These are phyloP conservation scores for Euleptes europaea DNA, from an alignment of 2,113 vertebrate species.

Conservation along the genomic window DNA sequence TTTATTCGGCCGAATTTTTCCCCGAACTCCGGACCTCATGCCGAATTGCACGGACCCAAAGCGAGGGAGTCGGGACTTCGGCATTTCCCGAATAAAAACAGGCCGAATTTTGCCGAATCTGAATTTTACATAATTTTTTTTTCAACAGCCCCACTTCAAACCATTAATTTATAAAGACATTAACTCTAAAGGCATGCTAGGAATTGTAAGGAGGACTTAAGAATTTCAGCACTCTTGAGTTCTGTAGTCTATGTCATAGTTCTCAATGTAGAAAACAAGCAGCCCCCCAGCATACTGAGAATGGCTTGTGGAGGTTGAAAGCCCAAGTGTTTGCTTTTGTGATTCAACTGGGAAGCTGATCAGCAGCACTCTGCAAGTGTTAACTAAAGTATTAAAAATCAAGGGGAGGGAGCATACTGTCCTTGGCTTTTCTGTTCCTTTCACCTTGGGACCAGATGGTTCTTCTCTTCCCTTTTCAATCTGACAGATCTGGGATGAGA, in stretches of 20 bases:
- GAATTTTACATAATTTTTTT: too few relatives aligned
- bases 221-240: conserved; percentile 35
- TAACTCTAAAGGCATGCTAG: conserved; percentile 3
- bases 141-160: too few relatives aligned
- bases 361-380: neutral
- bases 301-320: neutral
- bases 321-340: neutral
- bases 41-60: too few relatives aligned
- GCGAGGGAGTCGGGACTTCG: too few relatives aligned
- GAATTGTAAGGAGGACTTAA: conserved; percentile 34
- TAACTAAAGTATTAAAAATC: neutral
- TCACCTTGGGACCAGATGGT: neutral
- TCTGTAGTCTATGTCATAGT: conserved; percentile 16
- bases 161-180: conserved; percentile 9
- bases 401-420: neutral
- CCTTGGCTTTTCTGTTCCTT: neutral
- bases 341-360: neutral
- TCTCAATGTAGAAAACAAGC: neutral
- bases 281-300: neutral
- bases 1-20: too few relatives aligned
- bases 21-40: too few relatives aligned
- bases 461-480: conserved; percentile 35
- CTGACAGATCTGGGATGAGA: conserved; percentile 33
- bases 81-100: too few relatives aligned
- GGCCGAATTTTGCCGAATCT: too few relatives aligned